Percentiles rank a stretch among this genome's conserved stretches.
Conservation (phyloP, 2,797 vertebrate genomes). For the Coracias cyanogaster region DNA sequence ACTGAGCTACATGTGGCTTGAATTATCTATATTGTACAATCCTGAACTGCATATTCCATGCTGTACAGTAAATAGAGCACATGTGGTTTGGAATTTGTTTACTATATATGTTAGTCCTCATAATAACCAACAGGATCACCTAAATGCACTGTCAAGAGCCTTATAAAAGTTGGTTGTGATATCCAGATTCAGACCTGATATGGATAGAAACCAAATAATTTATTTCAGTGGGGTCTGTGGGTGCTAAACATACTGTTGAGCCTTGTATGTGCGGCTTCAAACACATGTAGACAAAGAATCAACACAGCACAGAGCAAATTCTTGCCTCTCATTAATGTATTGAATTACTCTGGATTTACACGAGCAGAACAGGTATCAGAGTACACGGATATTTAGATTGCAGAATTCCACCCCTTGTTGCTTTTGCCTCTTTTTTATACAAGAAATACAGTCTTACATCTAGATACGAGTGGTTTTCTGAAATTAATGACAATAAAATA, state of each 20-base stretch:
- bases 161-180: neutral
- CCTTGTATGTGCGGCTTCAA: neutral
- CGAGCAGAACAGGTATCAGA: neutral
- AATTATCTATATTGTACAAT: constrained; percentile 17
- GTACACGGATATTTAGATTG: neutral
- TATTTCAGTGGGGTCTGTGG: neutral
- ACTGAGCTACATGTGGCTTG: constrained; percentile 22
- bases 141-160: neutral
- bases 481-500: neutral
- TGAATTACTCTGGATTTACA: neutral
- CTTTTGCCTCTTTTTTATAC: neutral
- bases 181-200: neutral
- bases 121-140: neutral
- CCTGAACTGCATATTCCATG: neutral
- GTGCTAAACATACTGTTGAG: neutral
- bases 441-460: neutral
- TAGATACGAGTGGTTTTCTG: neutral
- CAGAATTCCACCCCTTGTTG: neutral
- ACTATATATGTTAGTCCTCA: neutral
- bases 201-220: neutral
- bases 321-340: neutral
- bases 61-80: neutral
- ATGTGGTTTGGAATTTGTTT: constrained; percentile 1
- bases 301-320: neutral
- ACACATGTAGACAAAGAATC: neutral